These are phyloP conservation scores for Pica pica DNA, from an alignment of 2,113 vertebrate species.

Conservation along the genomic window DNA sequence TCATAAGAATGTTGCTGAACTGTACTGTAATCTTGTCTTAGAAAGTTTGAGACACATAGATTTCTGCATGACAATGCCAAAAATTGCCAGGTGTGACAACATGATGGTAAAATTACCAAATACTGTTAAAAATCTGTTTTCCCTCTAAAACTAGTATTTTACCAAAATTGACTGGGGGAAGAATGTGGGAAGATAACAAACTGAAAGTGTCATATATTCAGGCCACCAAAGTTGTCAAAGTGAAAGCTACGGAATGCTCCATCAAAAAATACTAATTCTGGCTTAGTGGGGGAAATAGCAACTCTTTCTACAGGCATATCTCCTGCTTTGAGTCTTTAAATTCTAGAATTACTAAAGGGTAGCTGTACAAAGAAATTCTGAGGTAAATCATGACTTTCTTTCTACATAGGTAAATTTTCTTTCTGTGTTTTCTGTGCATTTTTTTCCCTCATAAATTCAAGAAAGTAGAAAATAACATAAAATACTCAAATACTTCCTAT, in stretches of 20 bases:
- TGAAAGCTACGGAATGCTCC: neutral
- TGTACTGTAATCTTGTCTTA: neutral
- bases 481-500: neutral
- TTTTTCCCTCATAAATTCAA: neutral
- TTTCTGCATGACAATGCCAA: neutral
- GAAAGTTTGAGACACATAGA: neutral
- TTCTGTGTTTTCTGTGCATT: neutral
- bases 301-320: neutral
- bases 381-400: neutral
- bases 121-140: neutral
- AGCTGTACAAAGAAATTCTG: neutral
- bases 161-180: neutral
- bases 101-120: neutral
- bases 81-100: neutral
- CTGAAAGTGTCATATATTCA: neutral
- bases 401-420: neutral
- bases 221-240: neutral
- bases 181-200: neutral
- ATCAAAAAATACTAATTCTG: neutral
- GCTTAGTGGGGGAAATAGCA: neutral
- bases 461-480: neutral
- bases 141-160: neutral
- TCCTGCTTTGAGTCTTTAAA: neutral
- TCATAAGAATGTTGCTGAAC: neutral
- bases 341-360: neutral